Evolutionary conservation across 1,140 invertebrate species (phyloP), one percentile per base, ranked within the genome.

Genomic region (Nixonia krombeini): DNA sequence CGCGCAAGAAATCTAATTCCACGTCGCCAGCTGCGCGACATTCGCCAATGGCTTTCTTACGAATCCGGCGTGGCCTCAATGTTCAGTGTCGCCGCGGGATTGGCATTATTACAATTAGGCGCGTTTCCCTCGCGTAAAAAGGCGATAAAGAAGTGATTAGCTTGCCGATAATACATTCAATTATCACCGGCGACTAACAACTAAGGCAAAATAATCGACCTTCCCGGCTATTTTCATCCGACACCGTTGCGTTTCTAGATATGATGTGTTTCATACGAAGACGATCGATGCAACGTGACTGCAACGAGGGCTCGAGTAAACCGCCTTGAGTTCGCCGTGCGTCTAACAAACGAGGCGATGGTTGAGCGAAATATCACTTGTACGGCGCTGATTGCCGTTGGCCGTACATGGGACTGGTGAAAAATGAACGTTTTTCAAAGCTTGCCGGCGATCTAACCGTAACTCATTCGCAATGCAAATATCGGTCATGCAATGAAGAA

Each of bases 381-480:
- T 10, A 53, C 9, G 31, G 16, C 2, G 44, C 38, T 31, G 23
- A 50, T 56, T 56, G 40, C 45, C 8, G 31, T 49, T 44, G 6
- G 7, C n/a, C 46, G 37, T 40, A 42, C 18, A 46, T 13, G 42
- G 52, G 40, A 55, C 26, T 55, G 26, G 10, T 56, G 45, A 52
- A 64, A 52, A 52, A 51, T 21, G 15, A 46, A 44, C 18, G 29
- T 51, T 64, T 45, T 57, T 35, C 33, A 46, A 51, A 51, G 38
- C 52, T 64, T 62, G 25, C 25, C 44, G 23, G 45, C 44, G 46
- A 35, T 4, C 49, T 51, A 56, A 64, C 42, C 49, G 52, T 52
- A 57, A 46, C 46, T 57, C 47, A 47, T 52, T 57, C 38, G 52
- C 47, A 56, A 64, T 64, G 52, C 46, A 57, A 64, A 64, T 57